Conservation (phyloP, 1,140 invertebrate species). For the Heliothis subflexa region DNA sequence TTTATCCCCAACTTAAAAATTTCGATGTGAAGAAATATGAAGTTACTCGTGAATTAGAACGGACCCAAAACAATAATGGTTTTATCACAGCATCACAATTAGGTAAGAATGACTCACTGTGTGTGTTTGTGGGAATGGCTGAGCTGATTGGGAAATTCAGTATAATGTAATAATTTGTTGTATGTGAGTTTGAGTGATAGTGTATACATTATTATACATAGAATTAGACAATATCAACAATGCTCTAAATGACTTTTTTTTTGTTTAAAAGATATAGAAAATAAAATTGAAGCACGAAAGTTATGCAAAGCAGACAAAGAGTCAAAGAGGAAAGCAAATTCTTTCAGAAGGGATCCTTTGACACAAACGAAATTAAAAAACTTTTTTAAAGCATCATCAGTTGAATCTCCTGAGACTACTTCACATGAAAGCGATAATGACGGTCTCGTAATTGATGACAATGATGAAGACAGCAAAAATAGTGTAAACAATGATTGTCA, state of each 20-base stretch:
- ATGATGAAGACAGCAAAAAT: slow-evolving; percentile 45
- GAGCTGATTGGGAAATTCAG: too few relatives aligned
- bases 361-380: slow-evolving; percentile 76
- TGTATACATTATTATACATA: not conserved
- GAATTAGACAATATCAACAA: too few relatives aligned
- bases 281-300: slow-evolving; percentile 60
- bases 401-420: slow-evolving; percentile 54
- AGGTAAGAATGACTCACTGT: slow-evolving; percentile 31
- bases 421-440: slow-evolving; percentile 70
- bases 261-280: slow-evolving; percentile 59
- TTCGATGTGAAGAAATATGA: slow-evolving; percentile 67
- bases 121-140: too few relatives aligned
- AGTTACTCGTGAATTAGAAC: slow-evolving; percentile 63
- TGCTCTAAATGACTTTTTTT: slow-evolving; percentile 4
- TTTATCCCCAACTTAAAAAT: slow-evolving; percentile 70
- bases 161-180: too few relatives aligned
- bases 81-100: slow-evolving; percentile 77
- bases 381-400: slow-evolving; percentile 71
- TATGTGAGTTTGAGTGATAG: not conserved
- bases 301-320: slow-evolving; percentile 78
- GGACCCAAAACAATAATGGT: slow-evolving; percentile 56
- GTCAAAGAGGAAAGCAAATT: slow-evolving; percentile 77
- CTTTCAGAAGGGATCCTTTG: slow-evolving; percentile 76
- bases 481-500: slow-evolving; percentile 19
- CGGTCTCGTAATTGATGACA: slow-evolving; percentile 71